Conservation (phyloP, 2,113 vertebrate genomes). For the Sphyrna mokarran region DNA sequence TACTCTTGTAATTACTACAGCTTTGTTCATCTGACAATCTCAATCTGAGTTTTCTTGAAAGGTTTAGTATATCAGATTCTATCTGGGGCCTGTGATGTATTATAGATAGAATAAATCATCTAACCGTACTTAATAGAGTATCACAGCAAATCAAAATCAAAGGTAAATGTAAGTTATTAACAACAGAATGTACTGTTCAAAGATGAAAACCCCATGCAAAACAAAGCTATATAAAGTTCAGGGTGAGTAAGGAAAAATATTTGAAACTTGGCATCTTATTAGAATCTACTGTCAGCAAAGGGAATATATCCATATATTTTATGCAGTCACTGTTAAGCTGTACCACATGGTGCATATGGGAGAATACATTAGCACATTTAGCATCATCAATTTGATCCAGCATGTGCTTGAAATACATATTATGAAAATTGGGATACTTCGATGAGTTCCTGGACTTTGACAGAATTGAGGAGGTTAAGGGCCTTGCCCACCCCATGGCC, state of each 20-base stretch:
- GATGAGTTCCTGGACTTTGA: neutral
- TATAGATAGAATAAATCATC: neutral
- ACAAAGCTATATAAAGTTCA: neutral
- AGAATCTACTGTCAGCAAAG: neutral
- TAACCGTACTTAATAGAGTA: neutral
- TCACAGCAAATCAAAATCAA: constrained; percentile 25
- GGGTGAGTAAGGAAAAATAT: neutral
- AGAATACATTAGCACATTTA: neutral
- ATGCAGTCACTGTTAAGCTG: neutral
- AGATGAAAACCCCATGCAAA: neutral
- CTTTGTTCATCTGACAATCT: neutral
- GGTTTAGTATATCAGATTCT: constrained; percentile 16
- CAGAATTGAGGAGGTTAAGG: neutral
- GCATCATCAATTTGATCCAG: neutral
- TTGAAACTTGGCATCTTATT: neutral
- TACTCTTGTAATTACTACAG: neutral
- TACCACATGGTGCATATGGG: neutral
- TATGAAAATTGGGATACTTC: neutral
- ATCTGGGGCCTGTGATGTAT: neutral
- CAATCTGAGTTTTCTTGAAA: constrained; percentile 21
- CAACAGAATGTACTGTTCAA: constrained; percentile 9
- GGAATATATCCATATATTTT: neutral
- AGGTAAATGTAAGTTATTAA: constrained; percentile 4
- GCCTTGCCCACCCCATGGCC: neutral
- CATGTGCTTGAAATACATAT: neutral